Base-by-base conservation (phyloP, 1,140 invertebrate species). In the Venturia canescens region DNA sequence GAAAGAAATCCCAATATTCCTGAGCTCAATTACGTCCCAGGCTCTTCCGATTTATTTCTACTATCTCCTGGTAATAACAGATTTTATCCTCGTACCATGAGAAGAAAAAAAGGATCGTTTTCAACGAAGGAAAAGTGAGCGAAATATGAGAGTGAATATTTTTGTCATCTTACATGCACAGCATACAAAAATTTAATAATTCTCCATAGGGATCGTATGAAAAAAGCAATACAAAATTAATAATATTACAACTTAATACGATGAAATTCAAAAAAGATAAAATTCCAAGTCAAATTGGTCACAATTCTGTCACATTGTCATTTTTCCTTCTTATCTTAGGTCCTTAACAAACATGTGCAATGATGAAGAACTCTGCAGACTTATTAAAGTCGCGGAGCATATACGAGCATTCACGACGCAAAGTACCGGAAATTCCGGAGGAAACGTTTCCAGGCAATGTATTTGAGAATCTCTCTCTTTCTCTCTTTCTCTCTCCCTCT, bases 371-470 rank as follows among this genome's bases (percentile, higher is more conserved):
- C 60, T 66, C 53, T 23, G 53, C 53, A 66, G 60, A 66, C 23
- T 66, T 27, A 66, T 66, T 27, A 27, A 66, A 66, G n/a, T 27
- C 60, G 23, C 23, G 38, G 3, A 66, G 53, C 21, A 66, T 66
- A 27, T 15, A 66, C 53, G 18, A 66, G 23, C 60, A 23, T 26
- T 57, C 21, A 23, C 18, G 53, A 18, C 4, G 53, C n/a, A 27
- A 66, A 26, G 23, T 27, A 66, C 60, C 23, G 60, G 60, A 66
- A 66, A 66, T 66, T 66, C 60, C 60, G n/a, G 23, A 66, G 60
- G 23, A 66, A 66, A 66, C 60, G 21, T 66, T 26, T 27, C 23
- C 3, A 7, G 23, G 60, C 60, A 27, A 23, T 57, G 53, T 57
- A 57, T 57, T 57, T 57, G 53, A 57, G 21, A 18, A 57, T 57